Percentiles rank a stretch among this genome's conserved stretches.
These are phyloP conservation scores for Platyscapa corneri DNA, from an alignment of 1,140 invertebrate genomes.

Conservation along the genomic window DNA sequence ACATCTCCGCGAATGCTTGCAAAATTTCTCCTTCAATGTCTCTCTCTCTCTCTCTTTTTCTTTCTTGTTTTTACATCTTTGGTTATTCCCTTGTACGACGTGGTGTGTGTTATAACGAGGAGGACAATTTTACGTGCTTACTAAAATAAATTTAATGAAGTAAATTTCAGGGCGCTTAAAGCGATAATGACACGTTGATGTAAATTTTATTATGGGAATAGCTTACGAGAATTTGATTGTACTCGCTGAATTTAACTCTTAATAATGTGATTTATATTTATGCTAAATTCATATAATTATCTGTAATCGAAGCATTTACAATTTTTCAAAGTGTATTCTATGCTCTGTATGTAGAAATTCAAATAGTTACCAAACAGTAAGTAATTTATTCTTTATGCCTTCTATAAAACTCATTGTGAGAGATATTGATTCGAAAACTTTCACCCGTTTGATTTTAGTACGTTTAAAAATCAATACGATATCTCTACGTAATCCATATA, in stretches of 20 bases:
- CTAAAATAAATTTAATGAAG: slow-evolving; percentile 16
- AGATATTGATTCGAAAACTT: too few relatives aligned
- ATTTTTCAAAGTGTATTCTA: too few relatives aligned
- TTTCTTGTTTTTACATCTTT: neutral
- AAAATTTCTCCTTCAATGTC: neutral
- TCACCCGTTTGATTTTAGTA: neutral
- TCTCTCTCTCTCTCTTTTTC: too few relatives aligned
- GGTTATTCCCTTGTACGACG: neutral
- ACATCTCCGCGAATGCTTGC: neutral
- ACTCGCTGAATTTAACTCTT: neutral
- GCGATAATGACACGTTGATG: neutral
- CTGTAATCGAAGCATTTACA: too few relatives aligned
- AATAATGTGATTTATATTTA: neutral
- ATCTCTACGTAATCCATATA: neutral
- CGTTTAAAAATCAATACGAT: neutral
- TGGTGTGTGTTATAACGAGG: neutral
- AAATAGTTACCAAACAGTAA: neutral
- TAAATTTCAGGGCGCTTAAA: neutral
- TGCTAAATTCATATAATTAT: neutral
- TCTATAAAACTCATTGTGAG: too few relatives aligned
- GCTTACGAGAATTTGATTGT: neutral
- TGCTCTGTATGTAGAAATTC: too few relatives aligned
- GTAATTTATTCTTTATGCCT: too few relatives aligned
- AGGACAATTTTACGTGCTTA: neutral
- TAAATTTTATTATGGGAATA: neutral